Conservation (phyloP, 2,888 invertebrate species). For the Ennomos quercinarius region DNA sequence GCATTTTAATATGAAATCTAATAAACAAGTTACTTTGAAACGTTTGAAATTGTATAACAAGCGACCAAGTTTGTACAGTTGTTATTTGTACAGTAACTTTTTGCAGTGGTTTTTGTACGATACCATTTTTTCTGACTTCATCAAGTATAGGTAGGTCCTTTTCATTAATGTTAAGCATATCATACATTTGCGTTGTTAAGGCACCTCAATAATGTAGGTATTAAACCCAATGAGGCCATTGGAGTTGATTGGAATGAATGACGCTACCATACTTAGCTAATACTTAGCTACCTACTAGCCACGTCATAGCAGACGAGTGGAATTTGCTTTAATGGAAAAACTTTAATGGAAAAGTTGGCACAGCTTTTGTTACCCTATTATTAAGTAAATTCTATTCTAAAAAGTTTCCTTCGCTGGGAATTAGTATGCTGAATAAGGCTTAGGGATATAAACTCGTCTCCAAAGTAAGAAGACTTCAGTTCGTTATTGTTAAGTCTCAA, state of each 20-base stretch:
- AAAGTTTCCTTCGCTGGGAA: constrained; percentile 55
- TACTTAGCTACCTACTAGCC: constrained; percentile 21
- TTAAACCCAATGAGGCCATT: constrained; percentile 3
- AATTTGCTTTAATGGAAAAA: too few species aligned
- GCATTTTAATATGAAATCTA: too few species aligned
- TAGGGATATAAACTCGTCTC: constrained; percentile 44
- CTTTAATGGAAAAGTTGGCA: constrained; percentile 55
- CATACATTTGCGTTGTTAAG: background rate
- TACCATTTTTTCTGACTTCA: background rate
- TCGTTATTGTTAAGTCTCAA: constrained; percentile 27
- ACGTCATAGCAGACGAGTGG: constrained; percentile 39
- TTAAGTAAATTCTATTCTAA: constrained; percentile 43
- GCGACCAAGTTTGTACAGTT: too few species aligned
- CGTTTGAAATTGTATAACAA: too few species aligned
- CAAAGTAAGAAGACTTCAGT: constrained; percentile 38
- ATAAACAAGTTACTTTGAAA: too few species aligned
- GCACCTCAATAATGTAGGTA: constrained; percentile 14
- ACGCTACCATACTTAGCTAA: constrained; percentile 19
- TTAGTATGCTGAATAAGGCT: constrained; percentile 42
- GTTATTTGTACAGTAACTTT: background rate
- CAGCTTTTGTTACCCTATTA: constrained; percentile 36
- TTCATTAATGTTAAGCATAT: background rate
- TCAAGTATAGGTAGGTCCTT: too few species aligned
- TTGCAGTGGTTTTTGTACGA: background rate
- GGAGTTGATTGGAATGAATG: constrained; percentile 11